Conservation (phyloP, 2,797 vertebrate species). For the Chloroceryle inda region DNA sequence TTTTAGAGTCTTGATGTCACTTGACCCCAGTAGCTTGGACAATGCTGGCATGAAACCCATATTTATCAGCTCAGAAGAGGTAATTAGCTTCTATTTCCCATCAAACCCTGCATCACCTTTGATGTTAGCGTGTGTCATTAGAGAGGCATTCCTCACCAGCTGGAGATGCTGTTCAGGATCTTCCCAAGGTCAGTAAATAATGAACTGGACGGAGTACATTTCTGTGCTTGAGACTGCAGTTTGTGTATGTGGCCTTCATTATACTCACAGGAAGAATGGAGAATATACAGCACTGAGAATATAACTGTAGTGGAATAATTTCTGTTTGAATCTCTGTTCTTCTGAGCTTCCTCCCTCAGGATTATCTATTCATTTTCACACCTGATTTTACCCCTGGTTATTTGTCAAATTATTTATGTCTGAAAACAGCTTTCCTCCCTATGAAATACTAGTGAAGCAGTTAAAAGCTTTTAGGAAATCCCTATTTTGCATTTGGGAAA, state of each 20-base stretch:
- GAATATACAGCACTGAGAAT: background rate
- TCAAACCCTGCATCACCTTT: slow-evolving; percentile 10
- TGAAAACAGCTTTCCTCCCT: slow-evolving; percentile 18
- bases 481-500: background rate
- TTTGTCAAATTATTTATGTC: background rate
- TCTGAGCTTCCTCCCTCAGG: background rate
- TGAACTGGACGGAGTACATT: background rate
- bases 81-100: slow-evolving; percentile 30
- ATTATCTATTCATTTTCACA: background rate
- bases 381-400: slow-evolving; percentile 7
- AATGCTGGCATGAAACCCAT: background rate
- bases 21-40: background rate
- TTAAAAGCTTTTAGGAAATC: slow-evolving; percentile 26
- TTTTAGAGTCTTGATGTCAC: background rate
- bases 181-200: slow-evolving; percentile 28
- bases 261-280: background rate
- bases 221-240: background rate
- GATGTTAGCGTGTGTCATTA: slow-evolving; percentile 28
- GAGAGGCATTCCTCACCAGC: slow-evolving; percentile 28
- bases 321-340: background rate
- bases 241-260: background rate
- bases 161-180: background rate
- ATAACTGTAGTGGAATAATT: background rate
- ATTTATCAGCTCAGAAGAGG: slow-evolving; percentile 6
- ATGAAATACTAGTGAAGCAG: slow-evolving; percentile 2